Percentiles rank a stretch among this genome's conserved stretches.
Evolutionary conservation across 2,888 invertebrate genomes (phyloP).

Genomic region (Cryptocephalus primarius): DNA sequence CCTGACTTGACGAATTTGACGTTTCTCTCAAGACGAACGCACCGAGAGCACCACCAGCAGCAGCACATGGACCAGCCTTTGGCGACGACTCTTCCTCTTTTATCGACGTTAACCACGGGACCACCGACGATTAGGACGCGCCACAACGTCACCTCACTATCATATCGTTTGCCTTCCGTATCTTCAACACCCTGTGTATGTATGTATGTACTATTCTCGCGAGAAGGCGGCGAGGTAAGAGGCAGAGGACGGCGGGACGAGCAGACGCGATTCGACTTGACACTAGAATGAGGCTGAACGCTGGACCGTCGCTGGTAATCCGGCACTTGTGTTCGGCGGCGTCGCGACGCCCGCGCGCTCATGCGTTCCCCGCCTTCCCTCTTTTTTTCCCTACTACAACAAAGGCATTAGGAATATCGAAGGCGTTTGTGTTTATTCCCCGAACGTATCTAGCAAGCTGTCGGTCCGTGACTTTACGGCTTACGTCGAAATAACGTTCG

Average conservation of each 20-base stretch:
- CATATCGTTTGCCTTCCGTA: too few species aligned
- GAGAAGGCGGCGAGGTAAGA: conserved; percentile 13
- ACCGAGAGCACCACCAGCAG: background rate
- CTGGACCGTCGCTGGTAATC: conserved; percentile 37
- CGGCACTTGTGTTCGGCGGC: conserved; percentile 40
- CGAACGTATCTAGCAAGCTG: conserved; percentile 37
- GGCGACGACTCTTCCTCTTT: conserved; percentile 5
- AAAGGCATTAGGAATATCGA: conserved; percentile 36
- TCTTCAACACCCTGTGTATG: too few species aligned
- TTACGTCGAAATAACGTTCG: conserved; percentile 24
- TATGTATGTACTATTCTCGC: background rate
- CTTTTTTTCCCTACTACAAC: conserved; percentile 21
- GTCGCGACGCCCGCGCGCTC: conserved; percentile 37
- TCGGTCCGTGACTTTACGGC: conserved; percentile 29
- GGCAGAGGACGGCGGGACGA: conserved; percentile 20
- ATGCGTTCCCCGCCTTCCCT: conserved; percentile 35
- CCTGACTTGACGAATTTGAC: background rate
- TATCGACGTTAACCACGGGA: too few species aligned
- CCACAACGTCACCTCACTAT: too few species aligned
- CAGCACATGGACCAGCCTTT: conserved; percentile 28
- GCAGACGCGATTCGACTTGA: conserved; percentile 30
- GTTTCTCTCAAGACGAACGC: too few species aligned
- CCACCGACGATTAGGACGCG: too few species aligned
- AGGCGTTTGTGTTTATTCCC: conserved; percentile 40
- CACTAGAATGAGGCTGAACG: conserved; percentile 36